Conservation (phyloP, 1,140 invertebrate species). For the Aethina tumida region DNA sequence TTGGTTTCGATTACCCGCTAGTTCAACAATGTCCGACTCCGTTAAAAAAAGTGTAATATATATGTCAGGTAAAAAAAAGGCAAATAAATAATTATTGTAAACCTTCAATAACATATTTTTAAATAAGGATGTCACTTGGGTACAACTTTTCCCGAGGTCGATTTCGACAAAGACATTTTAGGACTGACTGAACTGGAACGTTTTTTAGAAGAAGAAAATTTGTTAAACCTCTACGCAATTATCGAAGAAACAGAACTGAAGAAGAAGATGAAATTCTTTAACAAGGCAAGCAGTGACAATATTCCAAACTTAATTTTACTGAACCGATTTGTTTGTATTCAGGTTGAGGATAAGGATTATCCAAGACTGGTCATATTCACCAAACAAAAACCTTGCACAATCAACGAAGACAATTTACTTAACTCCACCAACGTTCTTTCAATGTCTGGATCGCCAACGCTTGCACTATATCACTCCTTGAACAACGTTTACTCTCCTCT, state of each 20-base stretch:
- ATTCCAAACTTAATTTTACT: not conserved
- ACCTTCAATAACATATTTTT: not conserved
- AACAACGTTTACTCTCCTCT: constrained; percentile 29
- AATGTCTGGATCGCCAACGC: constrained; percentile 26
- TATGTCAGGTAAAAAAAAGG: too few species aligned
- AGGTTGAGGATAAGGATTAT: constrained; percentile 6
- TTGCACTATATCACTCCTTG: constrained; percentile 29
- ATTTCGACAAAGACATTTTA: constrained; percentile 21
- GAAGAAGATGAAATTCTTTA: constrained; percentile 18
- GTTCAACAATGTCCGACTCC: too few species aligned
- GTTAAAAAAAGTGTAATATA: too few species aligned
- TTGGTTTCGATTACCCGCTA: too few species aligned
- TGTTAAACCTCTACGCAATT: constrained; percentile 17
- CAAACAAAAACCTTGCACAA: constrained; percentile 2
- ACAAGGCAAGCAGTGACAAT: constrained; percentile 7
- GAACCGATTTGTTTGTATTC: not conserved
- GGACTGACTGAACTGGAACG: constrained; percentile 14
- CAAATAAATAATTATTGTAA: too few species aligned
- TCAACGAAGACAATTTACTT: constrained; percentile 15
- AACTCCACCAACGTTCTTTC: constrained; percentile 22
- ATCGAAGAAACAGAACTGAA: constrained; percentile 17
- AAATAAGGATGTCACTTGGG: constrained; percentile 21
- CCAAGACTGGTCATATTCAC: constrained; percentile 9
- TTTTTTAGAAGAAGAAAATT: constrained; percentile 22
- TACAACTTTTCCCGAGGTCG: constrained; percentile 16